Evolutionary conservation across 2,797 vertebrate genomes (phyloP).

Genomic region (Pantherophis alleghaniensis): DNA sequence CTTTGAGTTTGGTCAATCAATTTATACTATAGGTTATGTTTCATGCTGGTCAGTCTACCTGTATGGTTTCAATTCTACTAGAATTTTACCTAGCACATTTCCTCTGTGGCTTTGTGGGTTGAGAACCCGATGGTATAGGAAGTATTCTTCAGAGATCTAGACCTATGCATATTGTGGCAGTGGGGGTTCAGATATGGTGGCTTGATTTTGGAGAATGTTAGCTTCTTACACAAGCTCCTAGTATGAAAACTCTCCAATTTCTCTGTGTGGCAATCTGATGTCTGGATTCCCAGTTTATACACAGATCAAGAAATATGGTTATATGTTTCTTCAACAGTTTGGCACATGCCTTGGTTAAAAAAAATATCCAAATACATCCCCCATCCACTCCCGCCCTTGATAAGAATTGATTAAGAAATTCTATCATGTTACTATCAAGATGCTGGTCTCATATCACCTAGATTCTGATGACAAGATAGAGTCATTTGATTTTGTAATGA

Average conservation of each 20-base stretch:
- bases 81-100: conserved; percentile 31
- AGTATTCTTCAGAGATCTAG: not conserved
- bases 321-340: not conserved
- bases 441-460: not conserved
- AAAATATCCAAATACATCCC: not conserved
- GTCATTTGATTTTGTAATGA: not conserved
- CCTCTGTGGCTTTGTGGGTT: not conserved
- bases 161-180: not conserved
- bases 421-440: not conserved
- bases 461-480: not conserved
- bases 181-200: not conserved
- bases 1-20: conserved; percentile 66
- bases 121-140: too few relatives aligned
- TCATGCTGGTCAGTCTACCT: conserved; percentile 42
- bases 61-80: conserved; percentile 55
- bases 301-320: not conserved
- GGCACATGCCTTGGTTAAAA: not conserved
- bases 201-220: not conserved
- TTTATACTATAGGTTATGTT: conserved; percentile 66
- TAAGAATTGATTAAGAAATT: not conserved
- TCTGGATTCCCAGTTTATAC: not conserved
- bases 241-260: not conserved
- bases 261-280: not conserved
- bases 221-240: not conserved
- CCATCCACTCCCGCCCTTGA: not conserved